phyloP scores from a whole-genome alignment of 2,888 invertebrate genomes.

The Artemia sinica region DNA sequence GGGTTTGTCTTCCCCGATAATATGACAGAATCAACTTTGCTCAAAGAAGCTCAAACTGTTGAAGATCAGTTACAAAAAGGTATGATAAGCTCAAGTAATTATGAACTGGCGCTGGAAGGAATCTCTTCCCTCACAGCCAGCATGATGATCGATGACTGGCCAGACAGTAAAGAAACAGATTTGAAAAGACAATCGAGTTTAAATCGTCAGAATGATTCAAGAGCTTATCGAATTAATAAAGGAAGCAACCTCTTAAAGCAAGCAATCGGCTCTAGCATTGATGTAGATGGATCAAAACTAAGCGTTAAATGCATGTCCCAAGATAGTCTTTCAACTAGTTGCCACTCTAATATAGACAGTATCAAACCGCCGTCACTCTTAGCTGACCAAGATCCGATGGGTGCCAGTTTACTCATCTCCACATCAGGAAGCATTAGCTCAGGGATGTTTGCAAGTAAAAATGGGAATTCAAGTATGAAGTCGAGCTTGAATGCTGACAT shows the following conservation, averaged over 20 bases:
- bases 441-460: constrained; percentile 2
- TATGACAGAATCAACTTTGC: constrained; percentile 9
- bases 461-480: constrained; percentile 16
- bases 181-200: not conserved
- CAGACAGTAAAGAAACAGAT: not conserved
- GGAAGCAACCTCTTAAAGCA: constrained; percentile 2
- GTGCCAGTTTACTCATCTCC: constrained; percentile 7
- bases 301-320: constrained; percentile 22
- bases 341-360: constrained; percentile 51
- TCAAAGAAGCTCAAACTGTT: constrained; percentile 3
- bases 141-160: constrained; percentile 8
- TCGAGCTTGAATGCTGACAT: constrained; percentile 20
- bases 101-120: constrained; percentile 1
- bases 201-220: constrained; percentile 4
- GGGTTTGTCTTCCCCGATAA: constrained; percentile 11
- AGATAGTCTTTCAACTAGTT: constrained; percentile 29
- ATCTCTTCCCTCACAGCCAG: not conserved
- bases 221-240: not conserved
- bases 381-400: constrained; percentile 42
- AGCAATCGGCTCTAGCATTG: constrained; percentile 14
- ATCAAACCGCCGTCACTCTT: constrained; percentile 67
- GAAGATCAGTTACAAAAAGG: not conserved
- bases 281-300: constrained; percentile 20
- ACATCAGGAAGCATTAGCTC: not conserved
- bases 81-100: not conserved